These are phyloP conservation scores for Lithosia quadra DNA, from an alignment of 2,888 invertebrate genomes.

Conservation along the genomic window DNA sequence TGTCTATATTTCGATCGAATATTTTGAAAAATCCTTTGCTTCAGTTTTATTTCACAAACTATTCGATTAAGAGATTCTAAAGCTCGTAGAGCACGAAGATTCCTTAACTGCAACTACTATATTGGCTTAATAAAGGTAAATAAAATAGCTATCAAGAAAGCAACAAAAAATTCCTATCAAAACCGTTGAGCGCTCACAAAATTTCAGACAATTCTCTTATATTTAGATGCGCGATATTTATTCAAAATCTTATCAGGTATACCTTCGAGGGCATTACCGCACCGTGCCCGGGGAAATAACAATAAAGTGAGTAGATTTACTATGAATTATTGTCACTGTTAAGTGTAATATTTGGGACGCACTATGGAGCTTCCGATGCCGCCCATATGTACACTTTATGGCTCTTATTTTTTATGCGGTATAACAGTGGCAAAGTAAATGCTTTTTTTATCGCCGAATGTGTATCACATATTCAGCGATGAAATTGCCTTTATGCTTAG, in stretches of 20 bases:
- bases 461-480: conserved; percentile 6
- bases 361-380: background rate
- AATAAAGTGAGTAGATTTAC: conserved; percentile 40
- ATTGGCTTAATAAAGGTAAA: too few species aligned
- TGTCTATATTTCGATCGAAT: too few species aligned
- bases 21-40: background rate
- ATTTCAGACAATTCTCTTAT: background rate
- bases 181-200: background rate
- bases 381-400: background rate
- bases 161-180: background rate
- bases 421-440: conserved; percentile 2
- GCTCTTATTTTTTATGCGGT: conserved; percentile 13
- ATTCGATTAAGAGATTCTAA: background rate
- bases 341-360: conserved; percentile 11
- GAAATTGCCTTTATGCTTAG: background rate
- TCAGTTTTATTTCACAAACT: background rate
- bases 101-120: background rate
- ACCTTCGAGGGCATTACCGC: background rate
- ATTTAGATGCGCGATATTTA: conserved; percentile 11
- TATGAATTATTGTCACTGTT: conserved; percentile 9
- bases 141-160: too few species aligned
- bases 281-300: conserved; percentile 49
- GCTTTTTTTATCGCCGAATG: background rate
- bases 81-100: too few species aligned
- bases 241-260: conserved; percentile 14